Base-by-base conservation (phyloP, 2,113 vertebrate genomes). In the Lycaon pictus region DNA sequence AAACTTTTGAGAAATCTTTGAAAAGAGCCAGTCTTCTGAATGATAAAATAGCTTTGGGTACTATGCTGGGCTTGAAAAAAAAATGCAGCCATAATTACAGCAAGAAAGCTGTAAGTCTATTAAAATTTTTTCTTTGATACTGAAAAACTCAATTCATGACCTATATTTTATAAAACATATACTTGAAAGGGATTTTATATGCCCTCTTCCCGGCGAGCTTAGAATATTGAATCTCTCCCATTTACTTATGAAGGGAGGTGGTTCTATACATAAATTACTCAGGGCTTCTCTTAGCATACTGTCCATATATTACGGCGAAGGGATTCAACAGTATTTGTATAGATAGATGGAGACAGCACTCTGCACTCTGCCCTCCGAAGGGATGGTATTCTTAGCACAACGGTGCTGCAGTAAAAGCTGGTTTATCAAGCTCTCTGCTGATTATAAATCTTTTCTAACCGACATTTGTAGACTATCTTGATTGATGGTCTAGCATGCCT, bases 91-190 rank as follows among this genome's bases (percentile, higher is more conserved):
- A 80, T 93, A 96, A 97, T 98, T 97, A 98, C 88, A 89, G 90
- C 51, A 76, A 94, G 95, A 86, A 96, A 90, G 81, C 79, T 69
- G 23, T 55, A 94, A 65, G 86, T 91, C 96, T 94, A 95, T 97
- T 97, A 91, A 95, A 93, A 2, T 76, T 91, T 97, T 94, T 89
- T 65, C 96, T 98, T 96, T 97, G 94, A 97, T 96, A 96, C 58
- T 62, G 84, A 74, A 76, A 97, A 97, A 96, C 55, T 95, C 79
- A 95, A 92, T 84, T 69, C 82, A 19, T 93, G 97, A 90, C 97
- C 95, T 95, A 96, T 81, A 95, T 97, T 97, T 97, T 92, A 96
- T 86, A 95, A 94, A 96, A 96, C 94, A 85, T 92, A 62, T 15
- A 96, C 94, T 95, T 96, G 81, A 95, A 98, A 98, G 90, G 76